Evolutionary conservation across 1,140 invertebrate genomes (phyloP), one percentile per base, ranked within the genome.

Genomic region (Drosophila mojavensis): DNA sequence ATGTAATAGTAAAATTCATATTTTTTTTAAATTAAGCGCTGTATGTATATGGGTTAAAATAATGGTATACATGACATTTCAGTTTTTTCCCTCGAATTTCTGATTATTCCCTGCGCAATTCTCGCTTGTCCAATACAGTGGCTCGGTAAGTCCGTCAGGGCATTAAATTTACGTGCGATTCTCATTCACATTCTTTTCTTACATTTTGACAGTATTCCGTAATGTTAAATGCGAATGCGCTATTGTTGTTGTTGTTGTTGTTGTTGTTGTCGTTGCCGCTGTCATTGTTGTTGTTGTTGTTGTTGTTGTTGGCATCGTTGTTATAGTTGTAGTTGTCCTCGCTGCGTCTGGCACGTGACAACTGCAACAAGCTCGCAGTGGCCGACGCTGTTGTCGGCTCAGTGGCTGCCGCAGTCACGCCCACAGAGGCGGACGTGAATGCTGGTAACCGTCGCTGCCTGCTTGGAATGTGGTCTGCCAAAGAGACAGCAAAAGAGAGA

Each of bases 121-220:
- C 36, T 36, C 7, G 33, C 7, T 11, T 39, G 33, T 7, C 33
- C 33, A 33, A 33, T 9, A 33, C 6, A 33, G 33, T 33, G 5
- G 6, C 6, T 33, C 33, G 5, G 33, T 33, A 1, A 33, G 6
- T 39, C 36, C 10, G 3, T 39, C 10, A 13, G 10, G 10, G 36
- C 11, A 39, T 39, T 39, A 39, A 39, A 39, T 39, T 39, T 39
- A 11, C 36, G 36, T 39, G 36, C 6, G 11, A 39, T 28, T 39
- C 30, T 53, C 41, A 13, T 41, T 5, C 24, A 28, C 30, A 7
- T 39, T 45, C 15, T 51, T 24, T 26, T 47, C 88, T 91, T 74
- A 91, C 88, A 58, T 91, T 91, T 71, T 91, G 78, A 79, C 88
- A 91, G 54, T 79, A 81, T 61, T 91, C 82, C 67, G 88, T 91